A percentile compares a stretch with the other conserved stretches of the same genome.
phyloP scores from a whole-genome alignment of 1,140 invertebrate species.

The Latrodectus geometricus region DNA sequence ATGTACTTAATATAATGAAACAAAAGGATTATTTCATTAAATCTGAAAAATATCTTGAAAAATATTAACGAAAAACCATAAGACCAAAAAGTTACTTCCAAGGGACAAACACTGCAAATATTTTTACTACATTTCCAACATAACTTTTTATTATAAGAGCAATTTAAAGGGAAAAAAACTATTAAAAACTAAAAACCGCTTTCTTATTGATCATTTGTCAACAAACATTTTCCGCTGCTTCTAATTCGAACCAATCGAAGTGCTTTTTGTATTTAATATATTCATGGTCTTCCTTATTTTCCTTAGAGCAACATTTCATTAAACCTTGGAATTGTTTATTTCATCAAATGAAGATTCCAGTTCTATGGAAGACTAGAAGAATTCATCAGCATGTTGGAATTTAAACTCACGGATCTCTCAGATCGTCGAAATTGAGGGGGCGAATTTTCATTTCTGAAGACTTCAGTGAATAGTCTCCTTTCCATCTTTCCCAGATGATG shows the following conservation, averaged over 20 bases:
- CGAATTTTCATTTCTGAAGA: constrained; percentile 84
- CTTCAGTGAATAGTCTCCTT: constrained; percentile 79
- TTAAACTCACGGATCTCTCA: constrained; percentile 42
- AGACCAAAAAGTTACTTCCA: no score
- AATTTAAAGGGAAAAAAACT: not conserved
- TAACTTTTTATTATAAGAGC: no score
- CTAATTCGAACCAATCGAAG: not conserved
- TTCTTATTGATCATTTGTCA: not conserved
- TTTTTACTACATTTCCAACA: no score
- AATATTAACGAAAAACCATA: no score
- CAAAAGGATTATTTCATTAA: no score
- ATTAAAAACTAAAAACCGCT: not conserved
- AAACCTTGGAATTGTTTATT: not conserved
- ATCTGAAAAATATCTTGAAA: no score
- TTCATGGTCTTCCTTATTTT: not conserved
- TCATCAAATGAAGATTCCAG: not conserved
- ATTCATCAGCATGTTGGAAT: not conserved
- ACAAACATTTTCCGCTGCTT: not conserved
- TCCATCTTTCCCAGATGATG: constrained; percentile 84
- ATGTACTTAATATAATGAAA: no score
- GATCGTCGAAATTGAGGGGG: constrained; percentile 66
- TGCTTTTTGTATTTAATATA: not conserved
- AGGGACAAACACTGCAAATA: no score
- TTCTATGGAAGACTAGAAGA: not conserved
- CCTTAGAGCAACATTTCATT: not conserved